A percentile compares a stretch with the other conserved stretches of the same genome.
Evolutionary conservation across 2,113 vertebrate species (phyloP).

Genomic region (Craseonycteris thonglongyai): DNA sequence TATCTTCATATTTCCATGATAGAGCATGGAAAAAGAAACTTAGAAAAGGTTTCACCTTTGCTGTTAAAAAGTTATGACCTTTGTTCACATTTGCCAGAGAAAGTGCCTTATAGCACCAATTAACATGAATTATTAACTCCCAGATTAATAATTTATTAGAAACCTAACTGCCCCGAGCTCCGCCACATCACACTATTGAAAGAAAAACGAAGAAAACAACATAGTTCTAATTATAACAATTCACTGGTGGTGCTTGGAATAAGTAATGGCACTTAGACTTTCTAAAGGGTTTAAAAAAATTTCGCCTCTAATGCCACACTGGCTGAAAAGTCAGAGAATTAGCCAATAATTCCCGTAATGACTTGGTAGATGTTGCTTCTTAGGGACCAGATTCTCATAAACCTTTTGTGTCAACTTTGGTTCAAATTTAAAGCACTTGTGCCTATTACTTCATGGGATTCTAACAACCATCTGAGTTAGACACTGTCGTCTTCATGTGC

Average conservation of each 20-base stretch:
- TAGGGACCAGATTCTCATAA: background rate
- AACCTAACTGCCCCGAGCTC: conserved; percentile 84
- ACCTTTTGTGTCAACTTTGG: background rate
- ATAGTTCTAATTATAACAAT: conserved; percentile 72
- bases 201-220: conserved; percentile 78
- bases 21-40: conserved; percentile 68
- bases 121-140: conserved; percentile 96
- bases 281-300: conserved; percentile 72
- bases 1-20: conserved; percentile 63
- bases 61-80: conserved; percentile 85
- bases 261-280: conserved; percentile 70
- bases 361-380: background rate
- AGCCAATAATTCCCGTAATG: background rate
- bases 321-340: conserved; percentile 56
- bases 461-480: background rate
- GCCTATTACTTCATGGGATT: background rate
- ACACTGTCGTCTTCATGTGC: conserved; percentile 1
- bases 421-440: background rate
- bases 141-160: conserved; percentile 94
- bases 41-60: conserved; percentile 78
- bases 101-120: conserved; percentile 94
- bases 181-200: conserved; percentile 78
- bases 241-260: conserved; percentile 69
- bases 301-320: conserved; percentile 70
- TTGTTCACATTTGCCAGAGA: conserved; percentile 84